Evolutionary conservation across 2,888 invertebrate species (phyloP), one percentile per base, ranked within the genome.

Genomic region (Galeruca laticollis): DNA sequence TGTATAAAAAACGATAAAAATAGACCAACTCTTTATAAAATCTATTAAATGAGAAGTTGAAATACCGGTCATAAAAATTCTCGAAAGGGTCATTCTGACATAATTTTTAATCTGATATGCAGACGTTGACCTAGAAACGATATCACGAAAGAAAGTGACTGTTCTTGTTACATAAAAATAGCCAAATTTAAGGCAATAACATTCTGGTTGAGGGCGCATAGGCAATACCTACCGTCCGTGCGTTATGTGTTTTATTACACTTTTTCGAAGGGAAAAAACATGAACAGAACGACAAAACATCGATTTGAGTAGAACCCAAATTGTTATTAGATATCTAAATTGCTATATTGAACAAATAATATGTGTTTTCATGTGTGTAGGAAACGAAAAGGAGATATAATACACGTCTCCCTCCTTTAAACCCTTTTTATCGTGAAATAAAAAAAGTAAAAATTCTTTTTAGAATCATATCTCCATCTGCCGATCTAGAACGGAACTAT

Each of bases 271-370:
- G 13, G 13, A 59, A 56, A 66, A 60, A 59, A 66, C 57, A 57
- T 47, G 61, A 49, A 18, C 11, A 11, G 33, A 49, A 61, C 47
- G 37, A 43, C 15, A 35, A 35, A 61, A 51, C 49, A 47, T 54
- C 59, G 54, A 33, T 8, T 54, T n/a, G 15, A 63, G 43, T 62
- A 26, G 61, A 31, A 6, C 62, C 60, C n/a, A 21, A 60, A 64
- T 64, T 26, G 60, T 68, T 71, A 71, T 71, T 68, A 62, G 60
- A 62, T 59, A 52, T 54, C 52, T 40, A 63, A 67, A 70, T 61
- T 66, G 66, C 70, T 66, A 61, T 70, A 70, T 66, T 31, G 67
- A 57, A 70, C 68, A 64, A 60, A 67, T 67, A 62, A 59, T 49
- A 59, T 59, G 49, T 35, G 51, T 60, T 47, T 47, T 11, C 37